phyloP scores from a whole-genome alignment of 2,888 invertebrate genomes.

The Osedax frankpressi region DNA sequence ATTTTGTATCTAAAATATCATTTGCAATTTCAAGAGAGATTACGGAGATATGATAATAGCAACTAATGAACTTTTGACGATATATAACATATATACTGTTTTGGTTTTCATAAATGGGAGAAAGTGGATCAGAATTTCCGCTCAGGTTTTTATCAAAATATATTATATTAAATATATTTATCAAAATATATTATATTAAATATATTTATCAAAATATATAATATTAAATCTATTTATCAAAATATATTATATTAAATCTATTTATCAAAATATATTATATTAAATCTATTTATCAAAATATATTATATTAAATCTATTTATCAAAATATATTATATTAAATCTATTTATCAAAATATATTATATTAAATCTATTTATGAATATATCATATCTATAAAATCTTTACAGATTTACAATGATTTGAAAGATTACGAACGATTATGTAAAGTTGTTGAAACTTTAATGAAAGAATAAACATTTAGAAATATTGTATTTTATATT shows the following conservation, averaged over 20 bases:
- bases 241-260: slow-evolving; percentile 6
- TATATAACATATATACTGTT: slow-evolving; percentile 21
- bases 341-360: not conserved
- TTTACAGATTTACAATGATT: not conserved
- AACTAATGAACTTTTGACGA: slow-evolving; percentile 20
- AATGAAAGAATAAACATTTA: not conserved
- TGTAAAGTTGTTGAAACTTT: not conserved
- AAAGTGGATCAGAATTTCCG: slow-evolving; percentile 35
- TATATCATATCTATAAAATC: not conserved
- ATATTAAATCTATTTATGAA: not conserved
- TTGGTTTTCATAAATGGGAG: slow-evolving; percentile 25
- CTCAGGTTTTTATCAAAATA: slow-evolving; percentile 26
- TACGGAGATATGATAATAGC: slow-evolving; percentile 15
- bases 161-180: not conserved
- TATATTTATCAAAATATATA: slow-evolving; percentile 16
- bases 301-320: not conserved
- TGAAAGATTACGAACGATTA: not conserved
- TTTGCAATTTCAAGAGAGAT: too few relatives aligned
- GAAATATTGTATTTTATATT: too few relatives aligned
- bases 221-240: slow-evolving; percentile 7
- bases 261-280: not conserved
- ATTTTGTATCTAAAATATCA: too few relatives aligned
- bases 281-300: not conserved
- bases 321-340: not conserved
- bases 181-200: not conserved